Evolutionary conservation across 2,113 vertebrate genomes (phyloP).

Genomic region (Bufo gargarizans): DNA sequence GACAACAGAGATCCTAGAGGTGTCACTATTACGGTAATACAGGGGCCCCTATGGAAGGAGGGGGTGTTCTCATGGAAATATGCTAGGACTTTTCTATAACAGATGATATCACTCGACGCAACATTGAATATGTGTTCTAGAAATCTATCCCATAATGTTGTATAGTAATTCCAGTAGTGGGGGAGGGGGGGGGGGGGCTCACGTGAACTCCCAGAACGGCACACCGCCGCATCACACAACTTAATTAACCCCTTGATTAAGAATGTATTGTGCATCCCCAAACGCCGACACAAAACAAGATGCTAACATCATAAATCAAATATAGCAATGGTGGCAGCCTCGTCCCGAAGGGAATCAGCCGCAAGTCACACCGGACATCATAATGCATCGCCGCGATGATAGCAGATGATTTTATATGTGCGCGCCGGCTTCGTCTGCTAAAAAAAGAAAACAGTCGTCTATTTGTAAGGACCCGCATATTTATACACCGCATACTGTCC

Average conservation of each 20-base stretch:
- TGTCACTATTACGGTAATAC: too few species aligned
- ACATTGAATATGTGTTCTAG: neutral
- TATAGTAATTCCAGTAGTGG: neutral
- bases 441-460: constrained; percentile 11
- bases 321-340: constrained; percentile 5
- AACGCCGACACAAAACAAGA: neutral
- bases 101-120: neutral
- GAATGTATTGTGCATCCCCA: constrained; percentile 13
- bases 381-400: constrained; percentile 22
- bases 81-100: too few species aligned
- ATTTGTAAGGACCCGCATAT: too few species aligned
- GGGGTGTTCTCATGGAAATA: too few species aligned
- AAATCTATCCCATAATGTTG: neutral
- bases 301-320: constrained; percentile 47
- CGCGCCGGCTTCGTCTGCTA: neutral
- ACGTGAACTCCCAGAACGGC: constrained; percentile 6
- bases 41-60: too few species aligned
- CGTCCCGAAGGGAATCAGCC: neutral
- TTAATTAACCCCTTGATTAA: constrained; percentile 46
- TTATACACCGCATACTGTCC: too few species aligned
- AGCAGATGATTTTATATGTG: constrained; percentile 1
- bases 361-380: constrained; percentile 34
- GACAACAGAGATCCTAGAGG: too few species aligned
- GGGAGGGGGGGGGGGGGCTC: neutral
- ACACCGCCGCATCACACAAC: constrained; percentile 14